Evolutionary conservation across 2,113 vertebrate genomes (phyloP).

Genomic region (Pollimyrus isidori): DNA sequence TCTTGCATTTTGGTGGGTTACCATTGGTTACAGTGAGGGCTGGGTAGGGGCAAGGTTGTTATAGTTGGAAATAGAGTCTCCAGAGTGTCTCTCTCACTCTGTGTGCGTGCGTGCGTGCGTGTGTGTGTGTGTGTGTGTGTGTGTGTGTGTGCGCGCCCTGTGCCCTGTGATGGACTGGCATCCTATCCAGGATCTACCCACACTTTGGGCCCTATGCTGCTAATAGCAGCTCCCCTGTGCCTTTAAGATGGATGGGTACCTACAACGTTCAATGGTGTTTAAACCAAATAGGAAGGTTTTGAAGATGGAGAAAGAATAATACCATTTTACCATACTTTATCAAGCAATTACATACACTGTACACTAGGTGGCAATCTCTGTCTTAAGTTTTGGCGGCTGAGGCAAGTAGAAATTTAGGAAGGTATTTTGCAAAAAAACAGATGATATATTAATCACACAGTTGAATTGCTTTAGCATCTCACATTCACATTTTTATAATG

Average conservation of each 20-base stretch:
- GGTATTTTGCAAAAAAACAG: background rate
- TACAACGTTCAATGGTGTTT: background rate
- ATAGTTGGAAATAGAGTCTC: background rate
- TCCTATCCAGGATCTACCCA: background rate
- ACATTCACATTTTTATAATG: background rate
- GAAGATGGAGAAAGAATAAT: background rate
- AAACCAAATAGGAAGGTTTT: background rate
- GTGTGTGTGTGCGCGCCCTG: no score
- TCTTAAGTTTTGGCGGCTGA: background rate
- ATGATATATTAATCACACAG: background rate
- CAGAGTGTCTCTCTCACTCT: no score
- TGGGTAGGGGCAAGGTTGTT: background rate
- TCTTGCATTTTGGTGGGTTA: background rate
- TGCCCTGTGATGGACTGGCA: background rate
- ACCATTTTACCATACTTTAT: background rate
- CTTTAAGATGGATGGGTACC: background rate
- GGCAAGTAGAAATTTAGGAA: background rate
- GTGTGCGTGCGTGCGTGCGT: background rate
- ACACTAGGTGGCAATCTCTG: constrained; percentile 63
- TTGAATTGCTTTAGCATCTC: background rate
- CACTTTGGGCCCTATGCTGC: background rate
- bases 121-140: no score
- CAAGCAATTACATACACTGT: constrained; percentile 28
- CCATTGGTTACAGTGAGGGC: background rate
- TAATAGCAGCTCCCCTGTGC: background rate